Evolutionary conservation across 1,140 invertebrate genomes (phyloP), one percentile per base, ranked within the genome.

Genomic region (Trichonephila inaurata): DNA sequence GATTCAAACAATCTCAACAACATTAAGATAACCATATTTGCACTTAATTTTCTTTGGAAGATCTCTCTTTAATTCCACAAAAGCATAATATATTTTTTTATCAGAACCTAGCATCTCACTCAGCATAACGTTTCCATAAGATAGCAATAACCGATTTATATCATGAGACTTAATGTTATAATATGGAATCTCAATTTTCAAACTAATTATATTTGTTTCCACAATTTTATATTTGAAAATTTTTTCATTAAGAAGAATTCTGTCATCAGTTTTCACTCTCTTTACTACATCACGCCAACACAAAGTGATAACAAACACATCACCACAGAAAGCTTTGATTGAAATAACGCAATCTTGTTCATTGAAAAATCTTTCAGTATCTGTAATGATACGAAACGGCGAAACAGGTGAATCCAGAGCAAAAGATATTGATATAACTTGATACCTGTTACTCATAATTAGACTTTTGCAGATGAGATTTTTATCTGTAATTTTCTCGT

Each of bases 11-110:
- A 85, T 28, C 60, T 85, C 83, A 28, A 85, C 21, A 60, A 58
- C 83, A 85, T 85, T 3, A 24, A 85, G 21, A 18, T 7, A 85
- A 60, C 83, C 83, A 85, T 24, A 24, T 24, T 85, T 85, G 58
- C 58, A 33, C 28, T 85, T 85, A 12, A 85, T n/a, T 18, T 21
- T 10, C 10, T 10, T 2, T 14, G 83, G 83, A 14, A 85, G 5
- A 58, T 85, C n/a, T 60, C 83, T 12, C 16, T 33, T 58, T 28
- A 85, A 14, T 16, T 85, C 83, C 21, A 85, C n/a, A 19, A 85
- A 18, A 28, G 44, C 44, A 60, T 60, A 61, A 33, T 85, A 85
- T 24, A 85, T 3, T 2, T 8, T 18, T 60, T 18, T 60, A 5
- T 85, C 51, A 7, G 18, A 2, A 16, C 6, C 19, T 14, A 51